phyloP scores from a whole-genome alignment of 2,888 invertebrate species.

The Troides aeacus region DNA sequence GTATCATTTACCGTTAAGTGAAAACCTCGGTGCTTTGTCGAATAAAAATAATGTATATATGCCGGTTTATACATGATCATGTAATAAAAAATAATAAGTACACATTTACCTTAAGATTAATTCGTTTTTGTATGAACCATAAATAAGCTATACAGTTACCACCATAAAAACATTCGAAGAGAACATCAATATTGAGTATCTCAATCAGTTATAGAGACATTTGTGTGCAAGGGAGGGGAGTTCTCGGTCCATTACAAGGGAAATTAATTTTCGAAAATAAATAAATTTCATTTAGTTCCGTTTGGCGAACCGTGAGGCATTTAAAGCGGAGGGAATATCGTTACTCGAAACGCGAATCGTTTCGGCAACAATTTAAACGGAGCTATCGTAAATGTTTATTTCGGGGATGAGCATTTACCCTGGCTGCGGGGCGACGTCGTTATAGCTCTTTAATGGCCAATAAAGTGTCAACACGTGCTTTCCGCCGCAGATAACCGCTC shows the following conservation, averaged over 20 bases:
- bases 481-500: conserved; percentile 58
- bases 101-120: too few species aligned
- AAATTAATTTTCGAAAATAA: conserved; percentile 75
- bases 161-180: background rate
- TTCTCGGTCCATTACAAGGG: conserved; percentile 50
- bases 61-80: too few species aligned
- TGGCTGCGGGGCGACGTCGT: conserved; percentile 65
- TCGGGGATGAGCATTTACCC: conserved; percentile 59
- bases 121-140: background rate
- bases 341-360: conserved; percentile 64
- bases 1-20: too few species aligned
- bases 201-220: conserved; percentile 2
- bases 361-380: conserved; percentile 74
- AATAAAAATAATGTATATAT: too few species aligned
- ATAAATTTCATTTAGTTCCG: conserved; percentile 75
- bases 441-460: conserved; percentile 75
- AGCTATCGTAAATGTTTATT: conserved; percentile 76
- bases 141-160: background rate
- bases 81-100: too few species aligned
- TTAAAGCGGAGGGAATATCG: conserved; percentile 60
- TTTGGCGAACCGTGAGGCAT: conserved; percentile 69
- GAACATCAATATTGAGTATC: background rate
- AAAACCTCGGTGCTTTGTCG: too few species aligned
- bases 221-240: background rate
- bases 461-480: conserved; percentile 71